phyloP scores from a whole-genome alignment of 2,888 invertebrate genomes.

The Phyllotreta cruciferae region DNA sequence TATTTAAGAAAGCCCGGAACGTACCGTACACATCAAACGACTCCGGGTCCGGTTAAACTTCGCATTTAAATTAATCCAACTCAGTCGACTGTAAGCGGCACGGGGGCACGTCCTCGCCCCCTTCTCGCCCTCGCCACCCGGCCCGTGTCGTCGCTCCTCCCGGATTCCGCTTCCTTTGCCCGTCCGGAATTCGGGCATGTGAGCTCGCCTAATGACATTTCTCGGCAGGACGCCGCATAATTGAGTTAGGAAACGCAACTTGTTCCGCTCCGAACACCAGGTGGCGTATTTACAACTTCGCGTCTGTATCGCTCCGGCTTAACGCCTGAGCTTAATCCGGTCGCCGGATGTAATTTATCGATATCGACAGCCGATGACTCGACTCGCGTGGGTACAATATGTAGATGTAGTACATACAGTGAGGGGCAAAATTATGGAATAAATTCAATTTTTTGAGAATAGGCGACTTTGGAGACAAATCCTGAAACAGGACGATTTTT shows the following conservation, averaged over 20 bases:
- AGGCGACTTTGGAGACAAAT: too few species aligned
- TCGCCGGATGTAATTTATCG: slow-evolving; percentile 28
- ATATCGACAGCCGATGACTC: slow-evolving; percentile 24
- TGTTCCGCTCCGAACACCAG: slow-evolving; percentile 56
- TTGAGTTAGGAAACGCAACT: slow-evolving; percentile 57
- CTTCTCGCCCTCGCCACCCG: too few species aligned
- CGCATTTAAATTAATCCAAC: slow-evolving; percentile 26
- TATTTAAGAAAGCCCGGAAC: too few species aligned
- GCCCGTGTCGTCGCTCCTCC: neutral
- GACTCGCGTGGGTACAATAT: too few species aligned
- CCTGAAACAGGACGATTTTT: too few species aligned
- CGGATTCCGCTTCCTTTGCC: slow-evolving; percentile 18
- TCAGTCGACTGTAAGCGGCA: slow-evolving; percentile 15
- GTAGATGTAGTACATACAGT: too few species aligned
- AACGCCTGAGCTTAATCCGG: slow-evolving; percentile 31
- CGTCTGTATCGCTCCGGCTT: slow-evolving; percentile 29
- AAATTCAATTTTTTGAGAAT: too few species aligned
- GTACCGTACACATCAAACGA: too few species aligned
- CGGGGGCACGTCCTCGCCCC: neutral
- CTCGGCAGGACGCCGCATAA: slow-evolving; percentile 56
- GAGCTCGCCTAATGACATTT: slow-evolving; percentile 53
- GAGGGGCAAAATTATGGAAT: too few species aligned
- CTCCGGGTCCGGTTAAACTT: too few species aligned
- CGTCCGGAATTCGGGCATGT: slow-evolving; percentile 25
- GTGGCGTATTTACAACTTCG: slow-evolving; percentile 48